Conservation (phyloP, 1,140 invertebrate genomes). For the Aphis gossypii region DNA sequence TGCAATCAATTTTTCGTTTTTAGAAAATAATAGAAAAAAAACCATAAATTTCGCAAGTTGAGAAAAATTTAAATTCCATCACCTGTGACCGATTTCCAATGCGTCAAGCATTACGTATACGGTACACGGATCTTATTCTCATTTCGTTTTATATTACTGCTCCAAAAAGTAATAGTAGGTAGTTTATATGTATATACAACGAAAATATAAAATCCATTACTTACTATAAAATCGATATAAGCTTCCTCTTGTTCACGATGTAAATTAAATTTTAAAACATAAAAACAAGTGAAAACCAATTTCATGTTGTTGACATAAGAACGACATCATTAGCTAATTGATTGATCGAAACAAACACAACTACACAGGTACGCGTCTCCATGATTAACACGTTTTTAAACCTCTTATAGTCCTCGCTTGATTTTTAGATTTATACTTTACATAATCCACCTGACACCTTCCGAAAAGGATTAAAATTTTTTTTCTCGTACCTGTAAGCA, state of each 20-base stretch:
- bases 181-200: not conserved
- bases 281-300: not conserved
- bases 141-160: not conserved
- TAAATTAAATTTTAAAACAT: not conserved
- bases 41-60: not conserved
- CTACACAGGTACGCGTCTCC: not conserved
- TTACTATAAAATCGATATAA: not conserved
- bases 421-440: slow-evolving; percentile 12
- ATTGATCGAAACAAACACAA: not conserved
- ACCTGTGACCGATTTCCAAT: not conserved
- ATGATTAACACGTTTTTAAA: not conserved
- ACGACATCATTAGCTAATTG: not conserved
- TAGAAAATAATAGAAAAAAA: not conserved
- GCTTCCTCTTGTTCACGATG: not conserved
- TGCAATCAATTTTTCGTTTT: not conserved
- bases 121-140: not conserved
- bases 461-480: not conserved
- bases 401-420: not conserved
- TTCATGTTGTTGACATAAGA: not conserved
- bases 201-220: not conserved
- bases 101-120: not conserved
- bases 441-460: not conserved
- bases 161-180: not conserved
- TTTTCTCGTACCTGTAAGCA: not conserved
- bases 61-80: not conserved